Evolutionary conservation across 2,797 vertebrate species (phyloP), one percentile per base, ranked within the genome.

Genomic region (Phoxinus dragarum): DNA sequence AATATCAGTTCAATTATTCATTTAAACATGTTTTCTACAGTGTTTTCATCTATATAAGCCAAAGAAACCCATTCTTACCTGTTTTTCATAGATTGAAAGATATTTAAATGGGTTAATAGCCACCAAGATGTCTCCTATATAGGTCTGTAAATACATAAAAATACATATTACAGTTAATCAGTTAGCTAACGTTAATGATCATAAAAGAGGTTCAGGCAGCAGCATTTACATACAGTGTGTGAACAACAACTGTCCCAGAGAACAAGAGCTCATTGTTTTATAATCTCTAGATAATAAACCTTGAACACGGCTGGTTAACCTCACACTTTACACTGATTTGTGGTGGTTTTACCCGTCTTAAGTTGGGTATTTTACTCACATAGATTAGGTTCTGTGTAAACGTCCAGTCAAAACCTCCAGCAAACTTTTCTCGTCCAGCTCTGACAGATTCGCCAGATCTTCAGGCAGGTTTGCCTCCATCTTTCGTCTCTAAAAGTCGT

Each of bases 101-200:
- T 94, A 89, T 90, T 93, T 92, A 89, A 95, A 95, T 14, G 95
- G 95, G 85, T 96, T 96, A 80, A 95, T 73, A 47, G 94, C 92
- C 5, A 95, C 72, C 74, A 95, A 89, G 82, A 95, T 95, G 86
- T 96, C 94, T 67, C 94, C 94, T 66, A 95, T 82, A 69, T 91
- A 94, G n/a, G 94, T 94, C 95, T 96, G 91, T 5, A n/a, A 71
- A 66, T 3, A 80, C 21, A 89, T 23, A 75, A n/a, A 40, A 75
- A 34, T 67, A 38, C 4, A 34, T 10, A 36, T 72, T 6, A 19
- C 16, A 83, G 4, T 83, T 74, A 8, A 12, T 49, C 5, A 11
- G 61, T 31, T 2, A 11, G 61, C 14, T 2, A 64, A 44, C 44
- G 11, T 61, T 5, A 27, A 4, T n/a, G 19, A 56, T 8, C 16